These are phyloP conservation scores for Acleris cristana DNA, from an alignment of 2,888 invertebrate species.

Conservation along the genomic window DNA sequence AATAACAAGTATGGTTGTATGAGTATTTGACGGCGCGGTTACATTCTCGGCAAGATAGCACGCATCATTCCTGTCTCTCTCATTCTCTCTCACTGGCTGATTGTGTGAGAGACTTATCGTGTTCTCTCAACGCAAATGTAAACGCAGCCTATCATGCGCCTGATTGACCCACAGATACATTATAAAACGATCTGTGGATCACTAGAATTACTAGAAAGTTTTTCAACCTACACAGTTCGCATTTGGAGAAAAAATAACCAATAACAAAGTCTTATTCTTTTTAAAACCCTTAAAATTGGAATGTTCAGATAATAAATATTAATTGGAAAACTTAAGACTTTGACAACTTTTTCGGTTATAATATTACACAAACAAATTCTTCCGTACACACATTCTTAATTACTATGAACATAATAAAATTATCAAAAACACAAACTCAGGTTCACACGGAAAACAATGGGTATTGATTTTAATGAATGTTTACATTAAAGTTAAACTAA, in stretches of 20 bases:
- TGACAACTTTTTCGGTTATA: conserved; percentile 34
- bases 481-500: conserved; percentile 28
- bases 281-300: conserved; percentile 56
- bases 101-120: not conserved
- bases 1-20: conserved; percentile 77
- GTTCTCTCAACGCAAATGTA: conserved; percentile 18
- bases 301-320: conserved; percentile 50
- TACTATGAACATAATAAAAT: conserved; percentile 47
- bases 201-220: conserved; percentile 46
- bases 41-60: conserved; percentile 16
- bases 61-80: not conserved
- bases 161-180: conserved; percentile 43
- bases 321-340: conserved; percentile 38
- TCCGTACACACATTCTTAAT: conserved; percentile 37
- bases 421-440: conserved; percentile 54
- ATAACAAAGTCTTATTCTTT: conserved; percentile 53
- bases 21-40: conserved; percentile 48
- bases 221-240: conserved; percentile 56
- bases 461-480: conserved; percentile 40
- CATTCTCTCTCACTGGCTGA: conserved; percentile 4
- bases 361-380: conserved; percentile 35
- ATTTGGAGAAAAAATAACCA: conserved; percentile 50
- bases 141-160: conserved; percentile 42
- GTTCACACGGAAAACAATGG: conserved; percentile 49
- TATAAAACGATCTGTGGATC: conserved; percentile 41